A percentile compares a stretch with the other conserved stretches of the same genome.
These are phyloP conservation scores for Brachyptera risi DNA, from an alignment of 2,888 invertebrate species.

Conservation along the genomic window DNA sequence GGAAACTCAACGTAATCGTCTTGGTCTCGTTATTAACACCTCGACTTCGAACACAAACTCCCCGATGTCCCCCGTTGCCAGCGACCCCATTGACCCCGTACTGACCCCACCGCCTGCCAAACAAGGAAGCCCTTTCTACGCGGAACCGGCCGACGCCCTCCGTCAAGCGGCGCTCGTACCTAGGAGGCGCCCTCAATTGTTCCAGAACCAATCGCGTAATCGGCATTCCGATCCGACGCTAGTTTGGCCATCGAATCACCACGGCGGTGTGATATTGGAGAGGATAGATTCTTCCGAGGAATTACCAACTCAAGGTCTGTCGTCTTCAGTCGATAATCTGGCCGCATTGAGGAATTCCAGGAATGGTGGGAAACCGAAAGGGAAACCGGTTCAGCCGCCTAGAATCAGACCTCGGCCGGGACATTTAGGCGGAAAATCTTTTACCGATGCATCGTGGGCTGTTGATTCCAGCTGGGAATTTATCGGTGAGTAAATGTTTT, in stretches of 20 bases:
- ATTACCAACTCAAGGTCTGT: conserved; percentile 41
- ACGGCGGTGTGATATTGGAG: conserved; percentile 42
- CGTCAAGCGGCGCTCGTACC: conserved; percentile 46
- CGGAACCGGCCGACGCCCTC: conserved; percentile 83
- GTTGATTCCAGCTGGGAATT: conserved; percentile 90
- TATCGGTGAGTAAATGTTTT: conserved; percentile 58
- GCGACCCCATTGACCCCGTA: conserved; percentile 26
- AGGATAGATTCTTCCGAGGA: conserved; percentile 45
- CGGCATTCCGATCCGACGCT: conserved; percentile 49
- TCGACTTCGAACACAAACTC: conserved; percentile 33
- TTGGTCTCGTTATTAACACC: conserved; percentile 34
- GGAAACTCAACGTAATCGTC: conserved; percentile 30
- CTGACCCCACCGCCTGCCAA: conserved; percentile 44
- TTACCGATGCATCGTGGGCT: conserved; percentile 63
- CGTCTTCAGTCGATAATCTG: conserved; percentile 67
- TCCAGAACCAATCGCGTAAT: conserved; percentile 37
- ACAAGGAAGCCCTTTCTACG: conserved; percentile 82
- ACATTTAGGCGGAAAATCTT: conserved; percentile 38
- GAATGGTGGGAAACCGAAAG: conserved; percentile 47
- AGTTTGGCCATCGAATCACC: conserved; percentile 41
- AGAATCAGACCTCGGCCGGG: conserved; percentile 47
- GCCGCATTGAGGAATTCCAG: conserved; percentile 43
- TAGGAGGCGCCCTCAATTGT: conserved; percentile 38
- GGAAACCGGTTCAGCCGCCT: conserved; percentile 70
- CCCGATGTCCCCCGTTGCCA: conserved; percentile 31